Base-by-base conservation (phyloP, 1,140 invertebrate species). In the Nylanderia fulva region DNA sequence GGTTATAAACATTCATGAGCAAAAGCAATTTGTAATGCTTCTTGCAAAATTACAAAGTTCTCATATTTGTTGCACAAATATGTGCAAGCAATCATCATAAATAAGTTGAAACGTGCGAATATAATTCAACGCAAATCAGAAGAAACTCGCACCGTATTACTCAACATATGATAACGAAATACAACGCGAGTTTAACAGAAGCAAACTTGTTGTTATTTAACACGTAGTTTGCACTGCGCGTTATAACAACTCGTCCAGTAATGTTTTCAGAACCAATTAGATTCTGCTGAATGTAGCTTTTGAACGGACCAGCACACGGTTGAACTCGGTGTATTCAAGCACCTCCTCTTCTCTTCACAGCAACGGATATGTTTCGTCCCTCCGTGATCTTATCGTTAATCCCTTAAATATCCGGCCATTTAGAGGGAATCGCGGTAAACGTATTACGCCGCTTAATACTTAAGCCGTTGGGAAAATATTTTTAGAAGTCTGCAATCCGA, bases 241-340 rank as follows among this genome's bases (percentile, higher is more conserved):
- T 18, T 56, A 39, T 39, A 54, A 68, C 48, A 79, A 68, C 5
- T 66, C 2, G 18, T 52, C 24, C 13, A 18, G 13, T 21, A 69
- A 80, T 1, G 24, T 56, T 80, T 79, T 56, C 45, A 11, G 9
- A 80, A 18, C 29, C 76, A 80, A 77, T 77, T 52, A 77, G 13
- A 77, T 80, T 54, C n/a, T 15, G 45, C 33, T 39, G 21, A 42
- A 39, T 56, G 24, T 54, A 54, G 48, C 39, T 56, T 80, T 39
- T 15, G 45, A 45, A 24, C 7, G n/a, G 29, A 60, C 36, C 21
- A 74, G 24, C 33, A 48, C 6, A 48, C 15, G 74, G 21, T 76
- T 39, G 56, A 3, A 61, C n/a, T 64, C n/a, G 3, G 27, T 33
- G n/a, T 52, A n/a, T 13, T 77, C 60, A 24, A 52, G 27, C 24